Evolutionary conservation across 2,113 vertebrate species (phyloP).

Genomic region (Phocoena sinus): DNA sequence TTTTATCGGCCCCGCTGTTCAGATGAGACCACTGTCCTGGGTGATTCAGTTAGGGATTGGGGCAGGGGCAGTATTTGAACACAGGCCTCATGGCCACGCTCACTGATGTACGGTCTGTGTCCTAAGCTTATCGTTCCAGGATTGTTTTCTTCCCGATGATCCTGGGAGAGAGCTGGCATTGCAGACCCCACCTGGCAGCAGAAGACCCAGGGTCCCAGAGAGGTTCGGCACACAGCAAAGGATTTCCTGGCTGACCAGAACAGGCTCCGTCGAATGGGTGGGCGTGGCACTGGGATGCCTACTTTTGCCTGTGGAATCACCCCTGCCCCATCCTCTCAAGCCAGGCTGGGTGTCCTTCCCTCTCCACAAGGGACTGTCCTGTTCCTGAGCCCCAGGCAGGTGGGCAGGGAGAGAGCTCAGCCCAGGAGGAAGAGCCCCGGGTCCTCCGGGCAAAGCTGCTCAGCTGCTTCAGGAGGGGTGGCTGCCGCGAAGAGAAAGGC

Average conservation of each 20-base stretch:
- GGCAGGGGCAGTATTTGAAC: not conserved
- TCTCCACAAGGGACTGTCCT: not conserved
- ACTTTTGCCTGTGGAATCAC: not conserved
- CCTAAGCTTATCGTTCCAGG: not conserved
- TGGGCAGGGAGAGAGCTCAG: not conserved
- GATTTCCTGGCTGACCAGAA: not conserved
- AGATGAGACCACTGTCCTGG: not conserved
- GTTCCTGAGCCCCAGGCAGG: not conserved
- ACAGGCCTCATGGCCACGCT: not conserved
- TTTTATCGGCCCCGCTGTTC: rapidly evolving
- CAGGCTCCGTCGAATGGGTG: not conserved
- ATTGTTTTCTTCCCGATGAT: not conserved
- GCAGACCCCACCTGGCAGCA: too few species aligned
- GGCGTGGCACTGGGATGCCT: too few species aligned
- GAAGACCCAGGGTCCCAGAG: not conserved
- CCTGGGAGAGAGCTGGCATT: not conserved
- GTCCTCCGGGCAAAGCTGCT: not conserved
- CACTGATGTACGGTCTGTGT: not conserved
- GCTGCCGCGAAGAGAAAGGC: not conserved
- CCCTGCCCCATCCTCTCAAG: not conserved
- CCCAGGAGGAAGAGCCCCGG: not conserved
- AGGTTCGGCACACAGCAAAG: rapidly evolving
- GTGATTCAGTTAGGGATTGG: not conserved
- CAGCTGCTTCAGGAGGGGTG: not conserved
- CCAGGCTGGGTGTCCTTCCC: not conserved